Evolutionary conservation across 2,888 invertebrate genomes (phyloP).

Genomic region (Copidosoma aretas): DNA sequence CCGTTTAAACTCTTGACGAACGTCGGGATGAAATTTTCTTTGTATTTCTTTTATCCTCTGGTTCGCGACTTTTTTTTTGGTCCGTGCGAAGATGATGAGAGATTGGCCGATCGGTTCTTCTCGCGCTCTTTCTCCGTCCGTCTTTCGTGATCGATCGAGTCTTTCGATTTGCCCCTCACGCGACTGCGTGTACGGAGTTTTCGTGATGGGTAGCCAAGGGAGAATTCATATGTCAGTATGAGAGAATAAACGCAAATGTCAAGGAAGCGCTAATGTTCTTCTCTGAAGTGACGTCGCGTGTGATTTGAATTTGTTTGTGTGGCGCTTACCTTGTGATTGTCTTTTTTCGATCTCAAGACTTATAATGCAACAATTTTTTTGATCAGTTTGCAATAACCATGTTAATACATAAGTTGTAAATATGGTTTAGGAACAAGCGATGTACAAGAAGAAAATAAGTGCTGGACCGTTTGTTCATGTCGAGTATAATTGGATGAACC

Average conservation of each 20-base stretch:
- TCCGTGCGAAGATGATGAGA: background rate
- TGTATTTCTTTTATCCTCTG: too few species aligned
- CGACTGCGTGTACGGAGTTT: too few species aligned
- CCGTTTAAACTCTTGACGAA: conserved; percentile 27
- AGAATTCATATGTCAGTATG: conserved; percentile 30
- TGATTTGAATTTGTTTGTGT: background rate
- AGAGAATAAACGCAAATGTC: conserved; percentile 32
- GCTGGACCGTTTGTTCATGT: too few species aligned
- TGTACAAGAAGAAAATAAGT: too few species aligned
- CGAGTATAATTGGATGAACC: too few species aligned
- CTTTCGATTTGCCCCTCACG: background rate
- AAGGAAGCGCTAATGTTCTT: conserved; percentile 32
- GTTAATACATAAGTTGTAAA: too few species aligned
- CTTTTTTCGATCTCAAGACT: too few species aligned
- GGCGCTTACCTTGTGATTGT: background rate
- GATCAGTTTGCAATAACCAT: too few species aligned
- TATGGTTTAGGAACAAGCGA: too few species aligned
- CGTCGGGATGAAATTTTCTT: background rate
- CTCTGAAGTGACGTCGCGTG: background rate
- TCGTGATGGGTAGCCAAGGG: background rate
- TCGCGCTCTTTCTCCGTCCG: background rate
- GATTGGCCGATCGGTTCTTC: background rate
- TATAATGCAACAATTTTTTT: too few species aligned
- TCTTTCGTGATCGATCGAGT: conserved; percentile 21
- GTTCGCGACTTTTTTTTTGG: background rate